Conservation (phyloP, 1,140 invertebrate genomes). For the Sesamia nonagrioides region DNA sequence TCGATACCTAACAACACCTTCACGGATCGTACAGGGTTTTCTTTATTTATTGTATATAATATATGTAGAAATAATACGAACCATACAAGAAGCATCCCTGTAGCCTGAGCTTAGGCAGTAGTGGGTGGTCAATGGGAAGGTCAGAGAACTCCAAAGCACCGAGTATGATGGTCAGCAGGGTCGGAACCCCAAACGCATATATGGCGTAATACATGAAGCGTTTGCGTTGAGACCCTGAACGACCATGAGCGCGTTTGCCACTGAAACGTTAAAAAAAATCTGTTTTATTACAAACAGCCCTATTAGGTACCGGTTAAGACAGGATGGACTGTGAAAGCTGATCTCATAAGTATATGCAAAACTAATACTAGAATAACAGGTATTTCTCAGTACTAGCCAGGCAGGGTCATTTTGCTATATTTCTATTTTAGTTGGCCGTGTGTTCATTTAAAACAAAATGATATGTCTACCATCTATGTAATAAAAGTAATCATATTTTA, state of each 20-base stretch:
- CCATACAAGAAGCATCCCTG: constrained; percentile 77
- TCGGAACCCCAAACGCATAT: constrained; percentile 77
- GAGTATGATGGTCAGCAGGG: constrained; percentile 67
- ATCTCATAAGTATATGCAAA: not conserved
- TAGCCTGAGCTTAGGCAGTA: constrained; percentile 67
- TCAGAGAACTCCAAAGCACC: constrained; percentile 72
- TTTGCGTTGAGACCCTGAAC: not conserved
- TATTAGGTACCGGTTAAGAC: too few species aligned
- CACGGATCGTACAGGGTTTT: too few species aligned
- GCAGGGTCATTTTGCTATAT: too few species aligned
- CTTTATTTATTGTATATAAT: too few species aligned
- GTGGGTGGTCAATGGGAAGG: constrained; percentile 60
- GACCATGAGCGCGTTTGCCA: constrained; percentile 72
- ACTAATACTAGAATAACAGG: not conserved
- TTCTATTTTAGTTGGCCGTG: too few species aligned
- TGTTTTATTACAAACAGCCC: too few species aligned
- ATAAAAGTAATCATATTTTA: too few species aligned
- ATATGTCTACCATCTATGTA: too few species aligned
- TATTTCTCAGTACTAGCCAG: too few species aligned
- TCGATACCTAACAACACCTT: too few species aligned
- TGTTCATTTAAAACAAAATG: too few species aligned
- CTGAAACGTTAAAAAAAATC: constrained; percentile 66
- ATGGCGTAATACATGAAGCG: constrained; percentile 70
- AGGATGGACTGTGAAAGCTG: too few species aligned
- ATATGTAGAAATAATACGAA: constrained; percentile 50